Percentiles rank a stretch among this genome's conserved stretches.
Evolutionary conservation across 2,797 vertebrate species (phyloP).

Genomic region (Peromyscus nudipes): DNA sequence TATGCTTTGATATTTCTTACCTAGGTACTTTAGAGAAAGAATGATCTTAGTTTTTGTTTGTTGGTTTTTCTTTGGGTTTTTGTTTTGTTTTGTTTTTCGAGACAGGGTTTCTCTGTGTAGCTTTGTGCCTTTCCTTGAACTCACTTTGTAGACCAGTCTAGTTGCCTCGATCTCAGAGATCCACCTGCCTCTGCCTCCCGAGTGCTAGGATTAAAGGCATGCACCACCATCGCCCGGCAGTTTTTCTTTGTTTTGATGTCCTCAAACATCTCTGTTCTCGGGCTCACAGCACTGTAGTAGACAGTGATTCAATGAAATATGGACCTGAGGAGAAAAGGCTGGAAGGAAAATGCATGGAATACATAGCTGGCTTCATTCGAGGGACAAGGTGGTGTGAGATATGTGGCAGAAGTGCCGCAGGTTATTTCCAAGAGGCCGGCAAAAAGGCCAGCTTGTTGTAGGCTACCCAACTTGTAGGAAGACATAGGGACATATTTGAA

Average conservation of each 20-base stretch:
- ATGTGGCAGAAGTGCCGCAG: background rate
- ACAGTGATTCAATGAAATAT: background rate
- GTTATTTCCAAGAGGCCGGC: background rate
- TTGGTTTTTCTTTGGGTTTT: no score
- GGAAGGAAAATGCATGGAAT: background rate
- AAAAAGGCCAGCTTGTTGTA: background rate
- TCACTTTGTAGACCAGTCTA: no score
- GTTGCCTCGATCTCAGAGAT: no score
- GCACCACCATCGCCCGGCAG: no score
- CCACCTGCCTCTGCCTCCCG: no score
- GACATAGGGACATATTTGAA: background rate
- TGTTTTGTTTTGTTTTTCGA: no score
- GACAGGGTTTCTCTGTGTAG: no score
- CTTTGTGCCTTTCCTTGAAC: no score
- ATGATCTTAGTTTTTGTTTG: no score
- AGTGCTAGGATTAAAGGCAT: no score
- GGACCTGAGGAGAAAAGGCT: background rate
- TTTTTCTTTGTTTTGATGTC: background rate
- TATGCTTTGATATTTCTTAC: no score
- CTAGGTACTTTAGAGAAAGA: no score
- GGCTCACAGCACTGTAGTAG: background rate
- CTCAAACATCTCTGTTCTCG: background rate
- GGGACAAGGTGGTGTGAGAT: rapidly evolving
- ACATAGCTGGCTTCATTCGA: background rate
- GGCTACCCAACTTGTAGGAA: background rate